Conservation (phyloP, 2,888 invertebrate genomes). For the Melanchra persicariae region DNA sequence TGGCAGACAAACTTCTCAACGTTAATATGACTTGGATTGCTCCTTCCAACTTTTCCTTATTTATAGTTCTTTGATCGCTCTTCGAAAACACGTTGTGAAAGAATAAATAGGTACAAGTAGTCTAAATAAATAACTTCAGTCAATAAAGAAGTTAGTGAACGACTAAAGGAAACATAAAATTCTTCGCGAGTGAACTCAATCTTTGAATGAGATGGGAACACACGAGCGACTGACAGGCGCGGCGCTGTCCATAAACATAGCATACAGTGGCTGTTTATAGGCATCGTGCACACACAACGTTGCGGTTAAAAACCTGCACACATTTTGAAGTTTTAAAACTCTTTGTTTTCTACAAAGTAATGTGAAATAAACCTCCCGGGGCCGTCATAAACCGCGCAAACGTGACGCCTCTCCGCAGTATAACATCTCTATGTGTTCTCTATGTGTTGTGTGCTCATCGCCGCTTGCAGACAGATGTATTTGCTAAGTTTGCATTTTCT, state of each 20-base stretch:
- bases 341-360: slow-evolving; percentile 58
- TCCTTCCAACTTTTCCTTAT: slow-evolving; percentile 30
- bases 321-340: slow-evolving; percentile 58
- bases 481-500: slow-evolving; percentile 31
- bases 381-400: slow-evolving; percentile 41
- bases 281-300: slow-evolving; percentile 25
- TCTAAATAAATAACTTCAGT: slow-evolving; percentile 54
- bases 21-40: slow-evolving; percentile 42
- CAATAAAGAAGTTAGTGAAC: slow-evolving; percentile 51
- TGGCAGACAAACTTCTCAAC: slow-evolving; percentile 31
- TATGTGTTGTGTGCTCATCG: too few relatives aligned
- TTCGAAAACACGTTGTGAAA: slow-evolving; percentile 34
- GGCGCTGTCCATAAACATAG: slow-evolving; percentile 9
- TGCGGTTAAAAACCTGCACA: slow-evolving; percentile 56
- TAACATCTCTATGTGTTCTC: slow-evolving; percentile 1
- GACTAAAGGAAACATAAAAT: slow-evolving; percentile 47
- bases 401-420: slow-evolving; percentile 30
- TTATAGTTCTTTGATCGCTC: slow-evolving; percentile 23
- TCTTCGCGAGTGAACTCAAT: slow-evolving; percentile 33
- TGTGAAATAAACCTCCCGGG: slow-evolving; percentile 32
- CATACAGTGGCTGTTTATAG: slow-evolving; percentile 33
- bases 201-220: slow-evolving; percentile 40
- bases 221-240: slow-evolving; percentile 20
- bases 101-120: slow-evolving; percentile 40
- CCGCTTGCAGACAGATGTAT: slow-evolving; percentile 39